A percentile compares a stretch with the other conserved stretches of the same genome.
Evolutionary conservation across 2,888 invertebrate genomes (phyloP).

Genomic region (Augochlorella aurata): DNA sequence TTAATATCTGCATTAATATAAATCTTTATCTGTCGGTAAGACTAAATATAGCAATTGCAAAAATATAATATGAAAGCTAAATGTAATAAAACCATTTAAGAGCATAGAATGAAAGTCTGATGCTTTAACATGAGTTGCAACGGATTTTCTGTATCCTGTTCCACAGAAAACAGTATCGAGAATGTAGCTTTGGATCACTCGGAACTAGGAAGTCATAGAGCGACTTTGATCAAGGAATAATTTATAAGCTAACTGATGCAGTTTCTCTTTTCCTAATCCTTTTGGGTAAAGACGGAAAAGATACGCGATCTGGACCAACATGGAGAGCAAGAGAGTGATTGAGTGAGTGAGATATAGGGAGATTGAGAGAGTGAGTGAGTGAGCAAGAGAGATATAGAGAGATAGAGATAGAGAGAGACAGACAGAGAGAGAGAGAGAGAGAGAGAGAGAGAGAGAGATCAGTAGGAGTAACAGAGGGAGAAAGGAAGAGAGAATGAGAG

Average conservation of each 20-base stretch:
- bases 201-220: conserved; percentile 18
- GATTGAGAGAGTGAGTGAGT: not conserved
- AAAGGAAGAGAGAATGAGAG: not conserved
- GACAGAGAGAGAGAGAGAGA: too few species aligned
- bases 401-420: not conserved
- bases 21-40: too few species aligned
- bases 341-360: not conserved
- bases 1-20: too few species aligned
- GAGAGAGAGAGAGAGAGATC: too few species aligned
- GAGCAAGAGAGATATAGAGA: not conserved
- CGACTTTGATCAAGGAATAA: conserved; percentile 14
- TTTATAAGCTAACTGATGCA: not conserved
- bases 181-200: not conserved
- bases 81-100: too few species aligned
- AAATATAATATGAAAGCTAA: too few species aligned
- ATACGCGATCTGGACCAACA: not conserved
- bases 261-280: not conserved
- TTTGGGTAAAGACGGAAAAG: not conserved
- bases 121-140: conserved; percentile 4
- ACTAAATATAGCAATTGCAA: too few species aligned
- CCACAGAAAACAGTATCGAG: not conserved
- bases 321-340: not conserved
- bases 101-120: too few species aligned
- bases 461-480: too few species aligned
- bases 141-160: not conserved